phyloP scores from a whole-genome alignment of 1,140 invertebrate genomes.

The Pectinophora gossypiella region DNA sequence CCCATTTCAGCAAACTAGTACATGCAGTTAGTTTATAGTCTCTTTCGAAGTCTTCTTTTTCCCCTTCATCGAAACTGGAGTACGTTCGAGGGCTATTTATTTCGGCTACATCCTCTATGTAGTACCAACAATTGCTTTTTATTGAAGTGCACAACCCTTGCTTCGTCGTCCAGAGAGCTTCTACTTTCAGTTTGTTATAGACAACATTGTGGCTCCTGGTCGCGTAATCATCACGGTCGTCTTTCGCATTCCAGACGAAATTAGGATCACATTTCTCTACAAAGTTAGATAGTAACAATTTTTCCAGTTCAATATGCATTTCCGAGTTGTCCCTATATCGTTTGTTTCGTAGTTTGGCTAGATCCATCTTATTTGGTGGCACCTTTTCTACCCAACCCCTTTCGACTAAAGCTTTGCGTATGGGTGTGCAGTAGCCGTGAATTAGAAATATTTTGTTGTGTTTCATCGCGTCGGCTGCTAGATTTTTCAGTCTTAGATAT shows the following conservation, averaged over 20 bases:
- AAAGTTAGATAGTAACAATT: constrained; percentile 75
- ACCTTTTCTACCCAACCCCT: constrained; percentile 80
- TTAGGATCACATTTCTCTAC: constrained; percentile 76
- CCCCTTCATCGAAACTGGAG: constrained; percentile 65
- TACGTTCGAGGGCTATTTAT: constrained; percentile 77
- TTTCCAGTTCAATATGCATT: constrained; percentile 49
- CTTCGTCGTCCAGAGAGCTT: constrained; percentile 77
- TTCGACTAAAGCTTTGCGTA: constrained; percentile 72
- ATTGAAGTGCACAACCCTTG: constrained; percentile 77
- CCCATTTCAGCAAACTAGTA: constrained; percentile 86
- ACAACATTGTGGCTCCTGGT: neutral
- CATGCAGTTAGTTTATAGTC: constrained; percentile 88
- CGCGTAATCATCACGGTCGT: constrained; percentile 20
- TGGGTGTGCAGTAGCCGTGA: constrained; percentile 58
- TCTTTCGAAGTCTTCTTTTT: constrained; percentile 72
- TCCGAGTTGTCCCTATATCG: constrained; percentile 55
- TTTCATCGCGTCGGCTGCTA: constrained; percentile 43
- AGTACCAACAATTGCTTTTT: constrained; percentile 78
- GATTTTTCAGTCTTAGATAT: constrained; percentile 44
- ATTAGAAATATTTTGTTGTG: constrained; percentile 63
- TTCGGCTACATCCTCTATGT: constrained; percentile 74
- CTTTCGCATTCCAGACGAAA: constrained; percentile 76
- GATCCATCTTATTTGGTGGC: constrained; percentile 43
- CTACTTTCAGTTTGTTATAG: constrained; percentile 73
- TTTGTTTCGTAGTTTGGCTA: constrained; percentile 49